phyloP scores from a whole-genome alignment of 1,140 invertebrate species.

The Cyrtorhinus lividipennis region DNA sequence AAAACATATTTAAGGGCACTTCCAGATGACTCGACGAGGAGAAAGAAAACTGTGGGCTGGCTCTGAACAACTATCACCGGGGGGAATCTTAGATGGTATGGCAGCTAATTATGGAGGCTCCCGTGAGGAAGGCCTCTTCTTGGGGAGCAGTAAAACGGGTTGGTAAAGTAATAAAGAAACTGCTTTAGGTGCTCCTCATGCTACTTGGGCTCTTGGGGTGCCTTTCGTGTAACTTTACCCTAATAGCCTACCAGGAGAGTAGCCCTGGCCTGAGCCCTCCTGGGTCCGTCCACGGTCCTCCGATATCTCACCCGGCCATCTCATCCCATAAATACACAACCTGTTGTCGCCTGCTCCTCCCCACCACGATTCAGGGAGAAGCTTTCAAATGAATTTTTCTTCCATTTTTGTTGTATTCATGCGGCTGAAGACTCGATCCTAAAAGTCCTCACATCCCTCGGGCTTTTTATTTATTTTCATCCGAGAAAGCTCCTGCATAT shows the following conservation, averaged over 20 bases:
- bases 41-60: background rate
- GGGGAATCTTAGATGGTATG: conserved; percentile 5
- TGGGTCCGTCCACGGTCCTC: background rate
- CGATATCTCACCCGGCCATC: background rate
- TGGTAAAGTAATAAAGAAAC: conserved; percentile 8
- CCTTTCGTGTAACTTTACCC: conserved; percentile 4
- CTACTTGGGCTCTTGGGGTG: conserved; percentile 6
- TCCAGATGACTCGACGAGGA: background rate
- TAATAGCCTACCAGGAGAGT: background rate
- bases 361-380: background rate
- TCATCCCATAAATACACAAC: conserved; percentile 9
- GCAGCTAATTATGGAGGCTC: background rate
- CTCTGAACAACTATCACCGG: background rate
- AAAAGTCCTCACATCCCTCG: too few species aligned
- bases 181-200: conserved; percentile 5
- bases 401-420: background rate
- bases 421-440: background rate
- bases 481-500: too few species aligned
- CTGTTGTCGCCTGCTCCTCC: background rate
- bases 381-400: background rate
- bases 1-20: conserved; percentile 6
- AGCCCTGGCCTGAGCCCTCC: background rate
- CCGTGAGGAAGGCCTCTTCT: background rate
- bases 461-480: too few species aligned
- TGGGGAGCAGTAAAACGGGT: background rate